phyloP scores from a whole-genome alignment of 2,113 vertebrate genomes.

The Trematomus loennbergii region DNA sequence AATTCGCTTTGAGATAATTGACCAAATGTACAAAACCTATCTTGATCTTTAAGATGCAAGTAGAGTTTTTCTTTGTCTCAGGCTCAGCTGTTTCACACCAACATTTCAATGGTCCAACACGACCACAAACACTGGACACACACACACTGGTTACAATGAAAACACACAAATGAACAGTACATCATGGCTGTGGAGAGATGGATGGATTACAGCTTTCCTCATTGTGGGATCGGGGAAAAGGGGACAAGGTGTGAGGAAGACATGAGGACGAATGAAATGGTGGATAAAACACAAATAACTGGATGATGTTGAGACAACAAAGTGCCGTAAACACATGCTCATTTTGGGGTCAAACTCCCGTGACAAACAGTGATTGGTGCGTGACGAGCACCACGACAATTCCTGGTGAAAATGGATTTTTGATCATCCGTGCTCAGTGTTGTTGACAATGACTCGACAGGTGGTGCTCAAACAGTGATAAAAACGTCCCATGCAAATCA shows the following conservation, averaged over 20 bases:
- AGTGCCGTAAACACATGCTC: conserved; percentile 57
- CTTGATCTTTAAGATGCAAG: not conserved
- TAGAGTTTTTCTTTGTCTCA: conserved; percentile 39
- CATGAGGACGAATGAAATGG: conserved; percentile 27
- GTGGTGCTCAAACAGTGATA: conserved; percentile 54
- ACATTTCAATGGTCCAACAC: conserved; percentile 13
- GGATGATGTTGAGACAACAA: conserved; percentile 31
- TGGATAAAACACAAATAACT: conserved; percentile 11
- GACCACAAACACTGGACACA: conserved; percentile 36
- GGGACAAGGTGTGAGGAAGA: conserved; percentile 59
- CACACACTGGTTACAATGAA: conserved; percentile 15
- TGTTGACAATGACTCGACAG: conserved; percentile 46
- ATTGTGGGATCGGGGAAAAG: conserved; percentile 15
- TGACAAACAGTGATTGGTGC: conserved; percentile 50
- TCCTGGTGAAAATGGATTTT: conserved; percentile 10
- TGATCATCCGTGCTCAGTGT: conserved; percentile 46
- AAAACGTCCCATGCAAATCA: conserved; percentile 81
- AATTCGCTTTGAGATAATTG: not conserved
- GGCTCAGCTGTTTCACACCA: conserved; percentile 42
- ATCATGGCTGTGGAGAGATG: conserved; percentile 62
- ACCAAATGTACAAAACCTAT: no score
- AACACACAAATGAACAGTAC: not conserved
- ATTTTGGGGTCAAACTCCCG: conserved; percentile 17
- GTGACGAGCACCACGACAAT: conserved; percentile 22
- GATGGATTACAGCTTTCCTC: conserved; percentile 26